A percentile compares a stretch with the other conserved stretches of the same genome.
Conservation (phyloP, 2,113 vertebrate genomes). For the Passerina amoena region DNA sequence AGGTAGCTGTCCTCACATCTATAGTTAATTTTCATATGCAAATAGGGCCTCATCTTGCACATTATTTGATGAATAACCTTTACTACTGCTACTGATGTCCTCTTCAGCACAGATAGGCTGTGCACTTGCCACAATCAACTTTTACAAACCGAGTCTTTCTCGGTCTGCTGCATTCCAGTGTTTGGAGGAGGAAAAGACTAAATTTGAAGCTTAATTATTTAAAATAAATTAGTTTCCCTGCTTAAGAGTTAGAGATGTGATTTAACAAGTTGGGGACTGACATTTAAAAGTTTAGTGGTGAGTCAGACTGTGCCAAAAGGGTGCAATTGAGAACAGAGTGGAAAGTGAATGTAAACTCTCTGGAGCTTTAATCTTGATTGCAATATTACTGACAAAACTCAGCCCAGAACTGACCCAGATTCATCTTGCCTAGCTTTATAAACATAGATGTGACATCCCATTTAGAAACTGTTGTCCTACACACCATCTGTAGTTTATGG, state of each 20-base stretch:
- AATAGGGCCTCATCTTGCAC: background rate
- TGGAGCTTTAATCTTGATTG: slow-evolving; percentile 23
- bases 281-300: slow-evolving; percentile 49
- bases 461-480: slow-evolving; percentile 40
- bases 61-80: background rate
- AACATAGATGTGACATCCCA: background rate
- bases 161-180: background rate
- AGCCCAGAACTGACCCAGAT: slow-evolving; percentile 27
- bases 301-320: slow-evolving; percentile 49
- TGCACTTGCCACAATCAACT: background rate
- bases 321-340: slow-evolving; percentile 22
- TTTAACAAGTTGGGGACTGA: slow-evolving; percentile 30
- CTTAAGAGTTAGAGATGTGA: slow-evolving; percentile 1
- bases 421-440: slow-evolving; percentile 9
- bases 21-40: background rate
- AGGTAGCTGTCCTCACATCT: background rate
- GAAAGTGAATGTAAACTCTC: slow-evolving; percentile 30
- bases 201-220: slow-evolving; percentile 28
- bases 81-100: background rate
- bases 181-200: background rate
- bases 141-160: background rate
- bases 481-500: background rate
- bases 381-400: slow-evolving; percentile 5
- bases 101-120: background rate
- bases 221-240: slow-evolving; percentile 25